Evolutionary conservation across 1,140 invertebrate genomes (phyloP), one percentile per base, ranked within the genome.

Genomic region (Araneus ventricosus): DNA sequence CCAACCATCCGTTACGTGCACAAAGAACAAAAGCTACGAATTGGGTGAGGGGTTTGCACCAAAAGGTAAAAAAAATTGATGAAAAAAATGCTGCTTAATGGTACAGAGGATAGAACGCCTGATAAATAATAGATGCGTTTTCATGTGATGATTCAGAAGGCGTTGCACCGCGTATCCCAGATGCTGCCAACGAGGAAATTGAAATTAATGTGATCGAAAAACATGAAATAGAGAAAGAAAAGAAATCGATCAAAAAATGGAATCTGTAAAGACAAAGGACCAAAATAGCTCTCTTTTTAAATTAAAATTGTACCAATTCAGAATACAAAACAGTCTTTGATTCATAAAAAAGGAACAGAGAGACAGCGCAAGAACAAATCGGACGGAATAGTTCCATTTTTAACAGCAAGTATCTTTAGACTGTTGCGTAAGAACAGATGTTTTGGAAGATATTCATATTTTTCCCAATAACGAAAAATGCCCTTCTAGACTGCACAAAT

Each of bases 91-190:
- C 24, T 27, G 24, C 70, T 34, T 75, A 75, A 75, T 75, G 70
- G 70, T 22, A 41, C 41, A n/a, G 30, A 84, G 52, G 80, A 27
- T 84, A 22, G 45, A 34, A 24, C 39, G 24, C 39, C 80, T 84
- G 80, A 84, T 84, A 84, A 84, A 84, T 84, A 45, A 84, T 84
- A 84, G 45, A 84, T 84, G 80, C 80, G 34, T 20, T 41, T 80
- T 80, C 24, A 39, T 37, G 34, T 37, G 80, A 52, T 84, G 39
- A 52, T 84, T 84, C 80, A 41, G 80, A 45, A 84, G 80, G 80
- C 39, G 39, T 45, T 52, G 45, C 39, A 45, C 39, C 80, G 7
- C 45, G 80, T 41, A 52, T 24, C n/a, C 80, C 80, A 84, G 80
- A 84, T 84, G 80, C 45, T 84, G 80, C 80, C 80, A 84, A 4